Evolutionary conservation across 2,113 vertebrate species (phyloP), one percentile per base, ranked within the genome.

Genomic region (Brachionichthys hirsutus): DNA sequence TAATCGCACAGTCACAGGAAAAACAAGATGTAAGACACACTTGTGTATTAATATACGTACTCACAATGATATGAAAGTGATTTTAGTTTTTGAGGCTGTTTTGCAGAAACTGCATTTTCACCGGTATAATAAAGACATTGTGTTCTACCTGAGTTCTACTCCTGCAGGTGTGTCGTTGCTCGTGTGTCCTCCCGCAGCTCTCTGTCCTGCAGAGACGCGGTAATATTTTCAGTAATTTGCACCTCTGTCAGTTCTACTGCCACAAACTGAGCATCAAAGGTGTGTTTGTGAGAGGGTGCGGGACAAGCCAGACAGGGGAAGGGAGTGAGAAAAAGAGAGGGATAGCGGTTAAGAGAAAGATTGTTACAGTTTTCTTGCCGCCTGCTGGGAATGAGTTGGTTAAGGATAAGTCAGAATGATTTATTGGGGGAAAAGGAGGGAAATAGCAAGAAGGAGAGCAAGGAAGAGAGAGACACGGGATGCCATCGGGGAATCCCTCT

Each of bases 301-400:
- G 45, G 34, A 40, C n/a, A 80, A 77, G 61, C 58, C 78, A 82
- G 69, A 82, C 70, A 48, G 13, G 49, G 60, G 24, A 24, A 66
- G 59, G 24, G 38, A 49, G 38, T 11, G 58, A 57, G 58, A 74
- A 54, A 81, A 67, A 58, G 61, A 74, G 69, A 81, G 64, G 70
- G 77, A 70, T 49, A 59, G 68, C 55, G 63, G 70, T 64, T 70
- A 72, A 54, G 63, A 87, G 78, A 82, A 67, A 81, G 83, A 89
- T 67, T 86, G 88, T 89, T 90, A 89, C 78, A 83, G 86, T 89
- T 91, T 90, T 89, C 87, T 82, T 75, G 77, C 67, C 55, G 85
- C 87, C 91, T 92, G 89, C 85, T 87, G 90, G 91, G 91, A 92
- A 90, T 89, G 89, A 89, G 91, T 88, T 92, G 89, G 88, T 91